These are phyloP conservation scores for Plemyria rubiginata DNA, from an alignment of 2,888 invertebrate genomes.

Conservation along the genomic window DNA sequence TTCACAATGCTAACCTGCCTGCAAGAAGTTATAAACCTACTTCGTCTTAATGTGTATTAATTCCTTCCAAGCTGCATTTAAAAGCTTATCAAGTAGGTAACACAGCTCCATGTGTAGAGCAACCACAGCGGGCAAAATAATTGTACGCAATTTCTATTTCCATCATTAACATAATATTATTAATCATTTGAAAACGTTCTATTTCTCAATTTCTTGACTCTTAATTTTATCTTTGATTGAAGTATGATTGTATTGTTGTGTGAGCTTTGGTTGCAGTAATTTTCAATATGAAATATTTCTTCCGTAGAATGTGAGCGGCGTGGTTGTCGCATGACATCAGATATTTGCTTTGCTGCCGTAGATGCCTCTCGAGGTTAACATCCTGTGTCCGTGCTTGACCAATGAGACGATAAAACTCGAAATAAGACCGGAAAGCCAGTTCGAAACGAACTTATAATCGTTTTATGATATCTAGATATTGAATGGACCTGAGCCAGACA, in stretches of 20 bases:
- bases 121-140: conserved; percentile 9
- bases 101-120: conserved; percentile 12
- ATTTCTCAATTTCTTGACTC: conserved; percentile 13
- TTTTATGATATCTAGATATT: conserved; percentile 48
- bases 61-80: conserved; percentile 10
- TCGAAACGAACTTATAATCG: conserved; percentile 53
- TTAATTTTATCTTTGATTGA: conserved; percentile 13
- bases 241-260: conserved; percentile 13
- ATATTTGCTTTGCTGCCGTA: conserved; percentile 49
- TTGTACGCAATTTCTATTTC: conserved; percentile 24
- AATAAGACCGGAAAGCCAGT: conserved; percentile 66
- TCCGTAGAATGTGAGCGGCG: conserved; percentile 19
- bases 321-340: conserved; percentile 70
- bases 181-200: conserved; percentile 11
- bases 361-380: conserved; percentile 66
- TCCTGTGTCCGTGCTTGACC: conserved; percentile 67
- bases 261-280: conserved; percentile 10
- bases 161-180: too few species aligned
- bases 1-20: conserved; percentile 12
- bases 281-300: conserved; percentile 12
- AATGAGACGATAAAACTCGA: conserved; percentile 62
- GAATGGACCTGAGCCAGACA: conserved; percentile 33
- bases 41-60: conserved; percentile 13
- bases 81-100: conserved; percentile 17
- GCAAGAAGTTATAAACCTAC: conserved; percentile 15